Base-by-base conservation (phyloP, 2,797 vertebrate genomes). In the Trachurus trachurus region DNA sequence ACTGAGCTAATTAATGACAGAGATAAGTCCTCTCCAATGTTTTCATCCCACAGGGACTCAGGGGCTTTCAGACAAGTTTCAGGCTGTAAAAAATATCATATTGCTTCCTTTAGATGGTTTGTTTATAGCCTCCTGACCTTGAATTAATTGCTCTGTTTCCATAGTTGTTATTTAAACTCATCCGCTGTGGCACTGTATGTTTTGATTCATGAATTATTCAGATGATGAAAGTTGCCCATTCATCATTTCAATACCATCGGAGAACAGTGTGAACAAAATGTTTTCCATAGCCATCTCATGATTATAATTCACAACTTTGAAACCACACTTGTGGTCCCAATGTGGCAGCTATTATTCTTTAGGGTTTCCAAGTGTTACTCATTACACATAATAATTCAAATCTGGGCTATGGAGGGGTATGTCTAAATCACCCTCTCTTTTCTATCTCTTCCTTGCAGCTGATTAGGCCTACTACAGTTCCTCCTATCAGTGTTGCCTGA, bases 1-100 rank as follows among this genome's bases (percentile, higher is more conserved):
- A 44, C 66, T 42, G 68, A 82, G 80, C 74, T 87, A 89, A 90
- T 92, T 91, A 89, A 89, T 87, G 74, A 78, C 71, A 69, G 67
- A 76, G 82, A 81, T 85, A 77, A 80, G 49, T 67, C 37, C 34
- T 53, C 62, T 86, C 57, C 53, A 71, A 66, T 60, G 54, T 83
- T 66, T 73, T 34, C 16, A 66, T 59, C 62, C 77, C 50, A 12
- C n/a, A 4, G 45, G 78, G 78, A 84, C 42, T 67, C 49, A 47
- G 49, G 75, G 61, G 71, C 58, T 73, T 69, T 78, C 22, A 85
- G 69, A 90, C 42, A 82, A 4, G 19, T 61, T 81, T 72, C 39
- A 60, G 60, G 52, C 56, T 60, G 26, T 68, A 21, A 66, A 59
- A 71, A 15, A 40, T 34, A 40, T 34, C 37, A 39, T 47, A 26